Conservation (phyloP, 2,797 vertebrate species). For the Enteromius radiatus region DNA sequence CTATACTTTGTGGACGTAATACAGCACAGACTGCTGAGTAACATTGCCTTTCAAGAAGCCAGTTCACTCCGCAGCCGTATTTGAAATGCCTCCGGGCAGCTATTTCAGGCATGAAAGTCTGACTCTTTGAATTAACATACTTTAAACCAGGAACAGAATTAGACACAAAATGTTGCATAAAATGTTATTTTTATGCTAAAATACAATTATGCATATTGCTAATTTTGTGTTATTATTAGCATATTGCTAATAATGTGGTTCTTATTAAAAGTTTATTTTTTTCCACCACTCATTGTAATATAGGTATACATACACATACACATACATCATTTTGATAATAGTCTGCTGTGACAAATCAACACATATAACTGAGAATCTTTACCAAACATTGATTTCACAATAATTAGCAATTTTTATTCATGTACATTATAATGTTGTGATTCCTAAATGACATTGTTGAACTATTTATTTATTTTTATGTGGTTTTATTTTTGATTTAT, state of each 20-base stretch:
- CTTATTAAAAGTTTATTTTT: not conserved
- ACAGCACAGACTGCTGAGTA: not conserved
- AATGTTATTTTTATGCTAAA: not conserved
- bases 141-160: not conserved
- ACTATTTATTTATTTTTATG: not conserved
- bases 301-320: not conserved
- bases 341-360: not conserved
- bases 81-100: not conserved
- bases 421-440: not conserved
- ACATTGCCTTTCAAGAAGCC: not conserved
- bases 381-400: not conserved
- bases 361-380: not conserved
- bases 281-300: not conserved
- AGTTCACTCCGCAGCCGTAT: not conserved
- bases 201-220: not conserved
- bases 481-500: not conserved
- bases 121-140: not conserved
- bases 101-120: not conserved
- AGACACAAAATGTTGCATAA: not conserved
- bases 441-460: not conserved
- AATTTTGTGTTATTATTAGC: not conserved
- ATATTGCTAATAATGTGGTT: too few relatives aligned
- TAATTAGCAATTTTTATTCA: not conserved
- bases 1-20: not conserved
- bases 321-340: not conserved